These are phyloP conservation scores for Gobio gobio DNA, from an alignment of 2,113 vertebrate genomes.

Conservation along the genomic window DNA sequence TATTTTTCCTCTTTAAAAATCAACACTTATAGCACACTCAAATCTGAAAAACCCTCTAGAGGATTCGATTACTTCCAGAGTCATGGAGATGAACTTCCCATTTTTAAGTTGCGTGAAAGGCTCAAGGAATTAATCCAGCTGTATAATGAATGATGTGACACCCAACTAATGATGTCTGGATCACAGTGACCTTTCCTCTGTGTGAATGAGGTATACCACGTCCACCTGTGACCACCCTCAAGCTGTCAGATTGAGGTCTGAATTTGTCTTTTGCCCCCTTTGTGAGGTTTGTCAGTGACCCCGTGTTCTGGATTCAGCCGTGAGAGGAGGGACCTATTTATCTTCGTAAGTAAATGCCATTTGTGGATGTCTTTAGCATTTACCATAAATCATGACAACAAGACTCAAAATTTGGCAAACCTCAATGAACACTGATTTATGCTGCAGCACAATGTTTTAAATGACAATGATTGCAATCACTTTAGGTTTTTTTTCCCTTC, in stretches of 20 bases:
- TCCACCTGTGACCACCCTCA: conserved; percentile 51
- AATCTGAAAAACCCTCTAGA: background rate
- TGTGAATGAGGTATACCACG: conserved; percentile 39
- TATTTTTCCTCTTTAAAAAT: background rate
- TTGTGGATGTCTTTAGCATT: conserved; percentile 31
- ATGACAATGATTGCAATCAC: background rate
- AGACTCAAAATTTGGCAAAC: background rate
- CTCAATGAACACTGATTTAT: background rate
- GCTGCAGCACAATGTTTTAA: background rate
- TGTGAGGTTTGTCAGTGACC: conserved; percentile 25
- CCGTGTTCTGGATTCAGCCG: conserved; percentile 14
- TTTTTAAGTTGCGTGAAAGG: conserved; percentile 29
- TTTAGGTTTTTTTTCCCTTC: background rate
- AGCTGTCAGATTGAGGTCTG: conserved; percentile 9
- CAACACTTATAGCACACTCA: background rate
- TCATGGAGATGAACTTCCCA: conserved; percentile 22
- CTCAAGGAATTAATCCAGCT: conserved; percentile 41
- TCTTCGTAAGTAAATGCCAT: conserved; percentile 26
- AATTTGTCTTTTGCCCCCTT: conserved; percentile 39
- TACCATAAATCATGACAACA: conserved; percentile 26
- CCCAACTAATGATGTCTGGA: conserved; percentile 56
- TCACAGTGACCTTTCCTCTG: conserved; percentile 31
- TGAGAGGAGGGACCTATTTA: background rate
- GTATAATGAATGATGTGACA: conserved; percentile 53
- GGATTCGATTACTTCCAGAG: conserved; percentile 9